These are phyloP conservation scores for Rhagologus leucostigma DNA, from an alignment of 2,113 vertebrate species.

Conservation along the genomic window DNA sequence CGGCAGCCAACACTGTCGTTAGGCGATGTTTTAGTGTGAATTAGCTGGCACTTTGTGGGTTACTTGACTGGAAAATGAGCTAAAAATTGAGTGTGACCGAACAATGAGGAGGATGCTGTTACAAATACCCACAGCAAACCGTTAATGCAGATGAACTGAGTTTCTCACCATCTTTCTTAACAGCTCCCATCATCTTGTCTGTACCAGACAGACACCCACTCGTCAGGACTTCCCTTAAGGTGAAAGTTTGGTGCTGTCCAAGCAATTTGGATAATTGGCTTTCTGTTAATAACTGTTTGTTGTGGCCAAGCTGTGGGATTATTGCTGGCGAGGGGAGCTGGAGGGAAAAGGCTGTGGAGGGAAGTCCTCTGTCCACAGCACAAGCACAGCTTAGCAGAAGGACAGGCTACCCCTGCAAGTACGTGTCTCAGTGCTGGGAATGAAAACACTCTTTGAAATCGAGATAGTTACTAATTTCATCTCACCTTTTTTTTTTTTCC, in stretches of 20 bases:
- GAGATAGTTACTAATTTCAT: neutral
- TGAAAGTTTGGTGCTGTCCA: neutral
- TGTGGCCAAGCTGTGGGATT: neutral
- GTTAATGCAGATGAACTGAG: neutral
- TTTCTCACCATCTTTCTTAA: neutral
- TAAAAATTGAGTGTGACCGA: neutral
- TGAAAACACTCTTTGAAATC: neutral
- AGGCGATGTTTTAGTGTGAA: rapidly evolving
- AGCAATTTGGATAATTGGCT: slow-evolving; percentile 19
- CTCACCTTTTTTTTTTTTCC: neutral
- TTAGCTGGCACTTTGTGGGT: neutral
- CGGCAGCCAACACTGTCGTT: neutral
- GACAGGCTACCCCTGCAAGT: neutral
- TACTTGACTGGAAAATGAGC: slow-evolving; percentile 13
- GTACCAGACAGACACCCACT: neutral
- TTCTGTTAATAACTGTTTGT: neutral
- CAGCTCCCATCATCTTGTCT: neutral
- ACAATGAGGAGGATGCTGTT: neutral
- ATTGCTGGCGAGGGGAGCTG: neutral
- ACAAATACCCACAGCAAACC: neutral
- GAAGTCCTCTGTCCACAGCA: neutral
- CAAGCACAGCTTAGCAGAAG: neutral
- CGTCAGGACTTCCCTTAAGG: neutral
- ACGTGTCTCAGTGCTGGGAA: neutral
- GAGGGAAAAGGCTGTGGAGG: neutral